Evolutionary conservation across 2,797 vertebrate species (phyloP), one percentile per base, ranked within the genome.

Genomic region (Buceros bicornis): DNA sequence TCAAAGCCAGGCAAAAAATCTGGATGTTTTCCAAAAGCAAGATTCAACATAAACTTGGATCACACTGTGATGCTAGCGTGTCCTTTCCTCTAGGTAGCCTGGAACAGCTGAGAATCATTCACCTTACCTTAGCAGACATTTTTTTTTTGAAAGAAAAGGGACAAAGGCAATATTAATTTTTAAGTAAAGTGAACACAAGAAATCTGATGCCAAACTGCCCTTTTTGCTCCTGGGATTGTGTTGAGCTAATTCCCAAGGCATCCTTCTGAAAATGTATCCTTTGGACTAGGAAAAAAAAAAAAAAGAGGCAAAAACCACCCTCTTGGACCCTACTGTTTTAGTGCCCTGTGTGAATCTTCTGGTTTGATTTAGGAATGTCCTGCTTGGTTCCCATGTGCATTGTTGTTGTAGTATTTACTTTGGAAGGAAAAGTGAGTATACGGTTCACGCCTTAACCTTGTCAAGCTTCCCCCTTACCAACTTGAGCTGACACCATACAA

Each of bases 381-480:
- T 89, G 48, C 80, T 87, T 26, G 45, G 87, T 96, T 96, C 95
- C 97, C 95, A 94, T 92, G 92, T 89, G 94, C 88, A 62, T 91
- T 95, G 82, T 96, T 97, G 90, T 83, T 89, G 87, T 91, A 95
- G 90, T 86, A 69, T 97, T 96, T 96, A 57, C 82, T 96, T 96
- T 95, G 90, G 93, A 91, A 96, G 82, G 79, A 96, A 87, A 94
- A 96, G 94, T 61, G 74, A 96, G 93, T 83, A 28, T 90, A 90
- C 0, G 33, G 91, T 97, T 97, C 93, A 95, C 60, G 60, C 95
- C 95, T 96, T 97, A 97, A 97, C 95, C 96, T 97, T 97, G 95
- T 97, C 96, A 96, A 94, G 94, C 89, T 91, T 94, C 82, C 89
- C 73, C 88, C 84, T 90, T 89, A 93, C 89, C 95, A 91, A 17